Base-by-base conservation (phyloP, 1,140 invertebrate species). In the Phymorhynchus buccinoides region DNA sequence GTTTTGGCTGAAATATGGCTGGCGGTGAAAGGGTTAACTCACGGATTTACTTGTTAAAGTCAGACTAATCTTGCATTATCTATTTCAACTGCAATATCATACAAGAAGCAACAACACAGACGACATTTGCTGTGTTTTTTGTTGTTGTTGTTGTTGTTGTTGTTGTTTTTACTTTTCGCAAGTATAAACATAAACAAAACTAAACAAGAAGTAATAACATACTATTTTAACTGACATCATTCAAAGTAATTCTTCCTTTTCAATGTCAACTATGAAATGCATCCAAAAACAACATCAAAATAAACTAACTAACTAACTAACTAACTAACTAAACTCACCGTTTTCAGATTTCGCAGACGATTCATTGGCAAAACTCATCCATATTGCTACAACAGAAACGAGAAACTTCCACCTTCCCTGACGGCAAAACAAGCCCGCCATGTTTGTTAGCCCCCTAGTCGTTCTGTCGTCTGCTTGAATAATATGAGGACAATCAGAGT, bases 401-500 rank as follows among this genome's bases (percentile, higher is more conserved):
- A 41, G 35, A 41, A 75, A 41, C 35, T 7, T 73, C 9, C 42
- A 30, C 77, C 48, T 2, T 3, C 2, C 42, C 14, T 44, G 75
- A 37, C 41, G 42, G 52, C 77, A 52, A 3, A 3, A 30, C 27
- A 35, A 79, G 42, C 77, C n/a, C 42, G 42, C 7, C 44, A 6
- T 48, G 7, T 48, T 48, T 18, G 7, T 48, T 18, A 6, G 18
- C 18, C 44, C 30, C 41, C 77, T 52, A 52, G 77, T 48, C 77
- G n/a, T 12, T n/a, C 42, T 52, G 44, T 79, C 77, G 77, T 48
- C 77, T 79, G 77, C 42, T 52, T n/a, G 77, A 79, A 79, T 79
- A 52, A n/a, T 79, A 44, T 52, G 42, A 44, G 42, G 42, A 79
- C 42, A 79, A 79, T 79, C 77, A 79, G n/a, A 79, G 77, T 79